A percentile compares a stretch with the other conserved stretches of the same genome.
phyloP scores from a whole-genome alignment of 2,797 vertebrate species.

The Peromyscus melanophrys region DNA sequence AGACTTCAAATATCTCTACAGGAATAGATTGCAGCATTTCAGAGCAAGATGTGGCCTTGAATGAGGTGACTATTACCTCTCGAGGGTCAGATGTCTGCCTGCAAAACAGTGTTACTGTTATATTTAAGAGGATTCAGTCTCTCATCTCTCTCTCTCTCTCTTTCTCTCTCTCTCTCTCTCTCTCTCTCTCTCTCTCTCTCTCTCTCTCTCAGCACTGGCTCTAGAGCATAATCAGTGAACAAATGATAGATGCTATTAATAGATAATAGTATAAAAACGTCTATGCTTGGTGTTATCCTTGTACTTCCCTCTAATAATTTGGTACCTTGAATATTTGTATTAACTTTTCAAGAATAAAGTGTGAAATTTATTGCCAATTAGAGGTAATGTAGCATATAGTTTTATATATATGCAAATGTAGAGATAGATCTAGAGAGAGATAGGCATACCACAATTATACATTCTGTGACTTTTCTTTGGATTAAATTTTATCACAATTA shows the following conservation, averaged over 20 bases:
- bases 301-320: neutral
- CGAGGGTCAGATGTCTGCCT: neutral
- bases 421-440: neutral
- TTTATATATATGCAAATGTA: neutral
- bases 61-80: no score
- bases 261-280: neutral
- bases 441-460: neutral
- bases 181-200: no score
- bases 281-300: neutral
- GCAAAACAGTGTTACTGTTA: neutral
- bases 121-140: neutral
- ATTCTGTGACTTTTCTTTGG: slow-evolving; percentile 10
- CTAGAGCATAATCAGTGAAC: neutral
- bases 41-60: neutral
- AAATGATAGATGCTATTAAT: neutral
- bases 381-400: neutral
- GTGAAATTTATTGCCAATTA: neutral
- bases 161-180: neutral
- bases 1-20: neutral
- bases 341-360: neutral
- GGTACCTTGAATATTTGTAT: neutral
- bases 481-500: slow-evolving; percentile 30
- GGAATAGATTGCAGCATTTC: neutral
- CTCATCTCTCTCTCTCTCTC: neutral
- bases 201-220: no score